Base-by-base conservation (phyloP, 2,888 invertebrate species). In the Ennomos fuscantarius region DNA sequence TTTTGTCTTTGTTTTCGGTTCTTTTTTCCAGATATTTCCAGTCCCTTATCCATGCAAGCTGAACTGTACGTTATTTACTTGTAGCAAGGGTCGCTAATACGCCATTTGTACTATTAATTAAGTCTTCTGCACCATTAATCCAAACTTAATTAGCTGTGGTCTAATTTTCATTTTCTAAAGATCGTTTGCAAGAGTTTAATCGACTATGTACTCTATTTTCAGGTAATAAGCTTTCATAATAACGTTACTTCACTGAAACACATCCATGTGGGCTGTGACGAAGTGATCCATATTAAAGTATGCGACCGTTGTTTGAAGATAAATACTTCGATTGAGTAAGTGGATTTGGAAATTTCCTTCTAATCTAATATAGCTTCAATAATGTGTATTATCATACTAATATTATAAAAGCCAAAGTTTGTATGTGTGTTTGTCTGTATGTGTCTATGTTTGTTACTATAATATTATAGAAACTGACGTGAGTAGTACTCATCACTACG, bases 211-310 rank as follows among this genome's bases (percentile, higher is more conserved):
- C 8, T 39, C 47, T 39, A 36, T 49, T 84, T 85, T 47, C 78
- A 93, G 92, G 76, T 92, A 1, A 78, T 90, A 46, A 42, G 65
- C 8, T 86, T 92, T 43, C 93, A 93, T 66, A 62, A 60, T 6
- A 64, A 63, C 24, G 68, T 89, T 2, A 33, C 67, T 1, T 80
- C 79, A 0, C 60, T 92, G 8, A 79, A 81, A 49, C 75, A 85
- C 63, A 84, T 97, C 47, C 97, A 97, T 74, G 94, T 97, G 60
- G 97, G 97, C 0, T 95, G 96, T 45, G 97, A 97, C 79, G 97
- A 97, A 87, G 97, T 97, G 0, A 95, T 93, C 71, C 94, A 95
- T 57, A 82, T 96, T 32, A 95, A 95, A n/a, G 84, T 90, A 62
- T 96, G 96, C 74, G 69, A 83, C 2, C 78, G 85, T 41, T 96